These are phyloP conservation scores for Octonoba sinensis DNA, from an alignment of 2,888 invertebrate genomes.

Conservation along the genomic window DNA sequence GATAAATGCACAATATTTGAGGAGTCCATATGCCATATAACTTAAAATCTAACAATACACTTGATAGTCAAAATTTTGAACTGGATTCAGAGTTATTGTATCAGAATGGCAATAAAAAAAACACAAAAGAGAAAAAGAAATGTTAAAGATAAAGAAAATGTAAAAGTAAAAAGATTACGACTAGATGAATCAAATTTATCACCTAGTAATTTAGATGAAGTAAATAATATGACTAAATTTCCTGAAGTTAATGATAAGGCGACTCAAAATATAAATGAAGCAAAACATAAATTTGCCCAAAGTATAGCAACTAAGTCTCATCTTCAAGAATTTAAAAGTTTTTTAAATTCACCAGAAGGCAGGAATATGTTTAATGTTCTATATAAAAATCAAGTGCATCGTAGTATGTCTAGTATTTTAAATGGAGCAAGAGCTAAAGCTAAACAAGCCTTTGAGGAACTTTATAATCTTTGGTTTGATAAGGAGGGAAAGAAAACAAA, in stretches of 20 bases:
- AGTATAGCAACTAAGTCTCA: conserved; percentile 24
- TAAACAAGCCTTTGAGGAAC: no score
- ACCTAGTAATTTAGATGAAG: neutral
- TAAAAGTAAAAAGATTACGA: conserved; percentile 3
- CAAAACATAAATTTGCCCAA: neutral
- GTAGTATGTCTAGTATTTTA: conserved; percentile 23
- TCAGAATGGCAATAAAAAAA: no score
- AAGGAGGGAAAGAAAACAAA: no score
- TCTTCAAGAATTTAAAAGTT: conserved; percentile 21
- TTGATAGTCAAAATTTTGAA: no score
- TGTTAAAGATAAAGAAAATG: neutral
- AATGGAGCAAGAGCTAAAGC: conserved; percentile 8
- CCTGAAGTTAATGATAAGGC: conserved; percentile 4
- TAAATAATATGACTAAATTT: neutral
- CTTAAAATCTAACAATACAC: no score
- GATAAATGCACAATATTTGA: no score
- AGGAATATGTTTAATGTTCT: conserved; percentile 21
- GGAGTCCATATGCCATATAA: no score
- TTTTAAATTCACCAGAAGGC: conserved; percentile 18
- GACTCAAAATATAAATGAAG: conserved; percentile 11
- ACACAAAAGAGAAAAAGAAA: no score
- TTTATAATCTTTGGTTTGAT: no score
- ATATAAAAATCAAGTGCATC: conserved; percentile 16
- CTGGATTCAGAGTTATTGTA: no score
- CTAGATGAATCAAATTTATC: conserved; percentile 10